Evolutionary conservation across 2,113 vertebrate species (phyloP), one percentile per base, ranked within the genome.

Genomic region (Gobius niger): DNA sequence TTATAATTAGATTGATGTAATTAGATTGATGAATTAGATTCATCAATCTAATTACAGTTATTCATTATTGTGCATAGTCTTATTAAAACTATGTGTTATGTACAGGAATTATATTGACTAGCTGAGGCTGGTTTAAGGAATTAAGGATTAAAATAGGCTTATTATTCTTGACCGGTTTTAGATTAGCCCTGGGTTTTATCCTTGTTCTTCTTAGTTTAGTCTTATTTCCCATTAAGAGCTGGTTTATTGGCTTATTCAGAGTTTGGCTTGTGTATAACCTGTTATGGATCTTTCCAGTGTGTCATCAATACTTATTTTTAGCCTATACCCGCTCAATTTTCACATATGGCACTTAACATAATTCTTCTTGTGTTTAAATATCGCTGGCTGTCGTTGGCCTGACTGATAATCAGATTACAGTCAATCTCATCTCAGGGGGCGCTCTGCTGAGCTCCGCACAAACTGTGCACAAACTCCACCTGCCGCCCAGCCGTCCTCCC

Each of bases 351-450:
- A 12, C 7, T 1, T 40, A 15, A 47, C 18, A 1, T 40, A 1
- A 7, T 18, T 50, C 1, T 5, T 3, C 9, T 41, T 65, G 9
- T 13, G 57, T 51, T 19, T 56, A 60, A 47, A 56, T 42, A 63
- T 63, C 54, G 5, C 3, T 57, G 79, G 79, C 64, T 76, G 85
- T 82, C 62, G 41, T 7, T 60, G 34, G 14, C n/a, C 11, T 1
- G 16, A 14, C 67, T n/a, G 51, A 70, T 83, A 80, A 87, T 85
- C 73, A 41, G 77, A 82, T 85, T 82, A 80, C 0, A 3, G 11
- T 60, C 52, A 7, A 6, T 73, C 70, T 41, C 49, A 77, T 74
- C 63, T 15, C 62, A 16, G 60, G 15, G 73, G 7, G 24, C 60
- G 60, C 10, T 74, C 53, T 82, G 75, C 80, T 53, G 77, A 5